Evolutionary conservation across 2,888 invertebrate species (phyloP).

Genomic region (Acanthosepion esculentum): DNA sequence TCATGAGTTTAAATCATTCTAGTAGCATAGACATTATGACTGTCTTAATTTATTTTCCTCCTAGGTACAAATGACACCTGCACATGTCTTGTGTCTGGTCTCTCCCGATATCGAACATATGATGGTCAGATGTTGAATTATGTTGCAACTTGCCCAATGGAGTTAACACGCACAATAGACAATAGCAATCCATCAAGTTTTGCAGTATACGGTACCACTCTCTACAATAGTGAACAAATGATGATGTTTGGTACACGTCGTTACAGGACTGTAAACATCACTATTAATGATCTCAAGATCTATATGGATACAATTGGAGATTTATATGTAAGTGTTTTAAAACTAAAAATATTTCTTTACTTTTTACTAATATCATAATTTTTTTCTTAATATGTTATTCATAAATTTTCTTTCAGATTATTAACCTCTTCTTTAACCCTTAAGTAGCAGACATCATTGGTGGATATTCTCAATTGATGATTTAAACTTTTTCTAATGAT

Average conservation of each 20-base stretch:
- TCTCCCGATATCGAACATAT: conserved; percentile 38
- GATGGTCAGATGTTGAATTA: conserved; percentile 44
- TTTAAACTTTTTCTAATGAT: too few relatives aligned
- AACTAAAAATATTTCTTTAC: not conserved
- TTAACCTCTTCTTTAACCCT: too few relatives aligned
- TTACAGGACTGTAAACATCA: conserved; percentile 34
- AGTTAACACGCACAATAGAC: not conserved
- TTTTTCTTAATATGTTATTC: not conserved
- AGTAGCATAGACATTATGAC: not conserved
- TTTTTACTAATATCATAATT: not conserved
- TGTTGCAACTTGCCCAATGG: conserved; percentile 36
- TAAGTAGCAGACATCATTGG: too few relatives aligned
- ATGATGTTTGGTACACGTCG: conserved; percentile 41
- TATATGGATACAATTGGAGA: conserved; percentile 39
- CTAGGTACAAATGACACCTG: not conserved
- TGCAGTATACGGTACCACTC: not conserved
- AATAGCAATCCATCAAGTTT: not conserved
- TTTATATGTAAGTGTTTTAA: conserved; percentile 25
- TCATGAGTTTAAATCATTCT: too few relatives aligned
- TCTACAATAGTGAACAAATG: conserved; percentile 37
- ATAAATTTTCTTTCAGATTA: too few relatives aligned
- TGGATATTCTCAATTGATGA: too few relatives aligned
- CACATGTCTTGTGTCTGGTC: conserved; percentile 25
- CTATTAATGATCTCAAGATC: conserved; percentile 33
- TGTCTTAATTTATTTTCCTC: not conserved